Base-by-base conservation (phyloP, 2,797 vertebrate species). In the Poecilia wingei region DNA sequence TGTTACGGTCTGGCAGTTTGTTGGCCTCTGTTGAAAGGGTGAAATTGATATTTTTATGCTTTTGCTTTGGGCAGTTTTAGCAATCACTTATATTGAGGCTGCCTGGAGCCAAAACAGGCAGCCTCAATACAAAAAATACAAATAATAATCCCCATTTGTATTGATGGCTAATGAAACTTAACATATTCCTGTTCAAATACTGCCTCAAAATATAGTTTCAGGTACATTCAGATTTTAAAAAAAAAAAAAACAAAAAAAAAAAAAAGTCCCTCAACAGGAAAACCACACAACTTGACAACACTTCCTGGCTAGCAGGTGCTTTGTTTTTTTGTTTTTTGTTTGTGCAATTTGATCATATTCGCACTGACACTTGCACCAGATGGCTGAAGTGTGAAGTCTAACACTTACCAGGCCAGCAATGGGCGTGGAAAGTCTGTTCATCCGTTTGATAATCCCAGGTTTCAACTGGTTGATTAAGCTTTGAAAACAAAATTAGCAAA, bases 401-500 rank as follows among this genome's bases (percentile, higher is more conserved):
- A 81, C 81, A 96, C 98, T 98, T 93, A 99, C 98, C 96, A 99
- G 95, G 47, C 98, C 98, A 91, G 98, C 98, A 49, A 99, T 99
- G 71, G 98, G 98, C 85, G 98, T 99, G 71, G 97, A 97, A 75
- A 98, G 94, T 71, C 95, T 95, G 93, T 99, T 99, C 49, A 98
- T 94, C 88, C 96, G 96, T 93, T 96, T 99, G 88, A 98, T 82
- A 49, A 98, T 90, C 6, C 98, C 97, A 47, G 97, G 98, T 88
- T 97, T 99, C 90, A 99, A 96, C 90, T 96, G 96, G 94, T 99
- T 99, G 91, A 99, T 96, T 87, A 99, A 94, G 91, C 98, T 99
- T 85, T 86, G 87, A 25, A 76, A 70, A 72, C 84, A 51, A 0
- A 64, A 51, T 41, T 57, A 75, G 6, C 5, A 72, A 72, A 41